Base-by-base conservation (phyloP, 1,140 invertebrate species). In the Apis laboriosa region DNA sequence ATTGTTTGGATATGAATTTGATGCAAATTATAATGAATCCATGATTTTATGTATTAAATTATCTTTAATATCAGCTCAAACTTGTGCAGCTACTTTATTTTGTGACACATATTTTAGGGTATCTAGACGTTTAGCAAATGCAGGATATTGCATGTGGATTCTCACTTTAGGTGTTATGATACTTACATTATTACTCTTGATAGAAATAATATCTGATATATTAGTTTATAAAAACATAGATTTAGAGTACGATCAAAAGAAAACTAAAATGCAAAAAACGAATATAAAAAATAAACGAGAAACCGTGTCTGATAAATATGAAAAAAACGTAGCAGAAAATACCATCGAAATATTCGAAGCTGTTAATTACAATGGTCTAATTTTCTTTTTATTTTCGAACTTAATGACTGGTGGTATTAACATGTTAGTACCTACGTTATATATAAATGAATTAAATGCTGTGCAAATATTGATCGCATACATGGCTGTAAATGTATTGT, bases 391-490 rank as follows among this genome's bases (percentile, higher is more conserved):
- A 61, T 61, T 97, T 2, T 95, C 96, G 7, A 98, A 98, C 94
- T 60, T 98, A 28, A 90, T 97, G 15, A 98, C 97, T 43, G 98
- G 98, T 61, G 77, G 96, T 49, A 94, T 98, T 19, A 98, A 98
- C 94, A 93, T 97, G 87, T 92, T 92, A 49, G 92, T 97, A 19
- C 93, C 95, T 83, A 97, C 97, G 63, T 90, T 96, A 71, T 93
- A 95, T 66, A 89, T 96, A 9, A 89, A 93, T 43, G 83, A 91
- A 19, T 58, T 87, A 12, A 60, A 83, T 61, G 95, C 96, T 90
- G 86, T 97, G 81, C 56, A 94, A 17, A 95, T 97, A 85, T 88
- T 97, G 68, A 93, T 95, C 90, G 83, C 91, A 74, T 97, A 97
- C 86, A 95, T 96, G 94, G 93, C 95, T 53, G 78, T 95, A 61